Base-by-base conservation (phyloP, 2,113 vertebrate genomes). In the Zosterops hypoxanthus region DNA sequence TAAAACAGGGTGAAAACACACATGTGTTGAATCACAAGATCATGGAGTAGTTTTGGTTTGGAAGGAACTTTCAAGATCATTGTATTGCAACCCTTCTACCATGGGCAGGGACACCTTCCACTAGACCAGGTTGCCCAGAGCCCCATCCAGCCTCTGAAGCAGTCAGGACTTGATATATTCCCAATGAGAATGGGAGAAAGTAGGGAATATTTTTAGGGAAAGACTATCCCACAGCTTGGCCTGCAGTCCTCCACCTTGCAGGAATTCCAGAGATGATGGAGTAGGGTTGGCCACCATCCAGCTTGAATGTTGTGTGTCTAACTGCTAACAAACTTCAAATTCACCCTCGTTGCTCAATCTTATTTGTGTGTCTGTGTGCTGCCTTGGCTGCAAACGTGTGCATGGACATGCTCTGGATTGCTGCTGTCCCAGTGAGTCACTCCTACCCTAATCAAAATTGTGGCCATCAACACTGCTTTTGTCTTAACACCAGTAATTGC, bases 391-490 rank as follows among this genome's bases (percentile, higher is more conserved):
- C 44, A 84, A 60, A 89, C 28, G 57, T 95, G 84, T 71, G 61
- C 66, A 87, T 8, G 88, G 84, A 61, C 86, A 92, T 0, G 57
- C 91, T 91, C 57, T 24, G 94, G 86, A 76, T 72, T 84, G 86
- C 46, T 87, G 65, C 63, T 85, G 83, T 94, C 81, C 93, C 78
- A 87, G 19, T 92, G 93, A 95, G 77, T 96, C 89, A 95, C 78
- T 75, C 57, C 63, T 78, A 69, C 49, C 65, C 70, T 53, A 49
- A 95, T 65, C 92, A 91, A 36, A 92, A 87, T 2, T 88, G 94
- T 82, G 94, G 73, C 89, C 88, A 87, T 95, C 84, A 69, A 76
- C 73, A 14, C 41, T 22, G 69, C 46, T 85, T 92, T 87, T 92
- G 83, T 92, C 86, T 94, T 69, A 81, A 55, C 31, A 41, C 81